These are phyloP conservation scores for Littorina saxatilis DNA, from an alignment of 1,140 invertebrate species.

Conservation along the genomic window DNA sequence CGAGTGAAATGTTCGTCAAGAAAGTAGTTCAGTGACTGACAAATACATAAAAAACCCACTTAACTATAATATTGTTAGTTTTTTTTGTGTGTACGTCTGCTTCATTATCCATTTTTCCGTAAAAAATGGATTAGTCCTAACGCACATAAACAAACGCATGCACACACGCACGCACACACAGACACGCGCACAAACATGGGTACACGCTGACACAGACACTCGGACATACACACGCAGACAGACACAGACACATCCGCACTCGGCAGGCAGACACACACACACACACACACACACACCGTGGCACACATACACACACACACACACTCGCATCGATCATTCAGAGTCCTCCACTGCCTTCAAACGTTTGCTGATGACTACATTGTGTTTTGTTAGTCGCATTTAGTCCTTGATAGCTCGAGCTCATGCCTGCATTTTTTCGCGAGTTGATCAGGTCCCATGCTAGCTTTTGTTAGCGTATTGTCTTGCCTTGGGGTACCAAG, in stretches of 20 bases:
- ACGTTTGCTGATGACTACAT: neutral
- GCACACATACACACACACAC: neutral
- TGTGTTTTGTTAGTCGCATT: neutral
- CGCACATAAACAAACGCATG: neutral
- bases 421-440: too few species aligned
- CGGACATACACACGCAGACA: neutral
- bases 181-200: neutral
- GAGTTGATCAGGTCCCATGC: too few species aligned
- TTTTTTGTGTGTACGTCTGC: neutral
- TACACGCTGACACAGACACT: neutral
- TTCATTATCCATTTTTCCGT: neutral
- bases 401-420: too few species aligned
- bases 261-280: too few species aligned
- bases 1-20: neutral
- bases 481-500: too few species aligned
- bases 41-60: neutral
- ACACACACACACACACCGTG: too few species aligned
- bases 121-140: neutral
- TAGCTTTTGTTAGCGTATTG: too few species aligned
- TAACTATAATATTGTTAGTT: neutral
- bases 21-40: neutral
- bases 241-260: neutral
- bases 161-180: constrained; percentile 6
- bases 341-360: neutral
- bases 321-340: neutral